Base-by-base conservation (phyloP, 2,888 invertebrate genomes). In the Parascotia fuliginaria region DNA sequence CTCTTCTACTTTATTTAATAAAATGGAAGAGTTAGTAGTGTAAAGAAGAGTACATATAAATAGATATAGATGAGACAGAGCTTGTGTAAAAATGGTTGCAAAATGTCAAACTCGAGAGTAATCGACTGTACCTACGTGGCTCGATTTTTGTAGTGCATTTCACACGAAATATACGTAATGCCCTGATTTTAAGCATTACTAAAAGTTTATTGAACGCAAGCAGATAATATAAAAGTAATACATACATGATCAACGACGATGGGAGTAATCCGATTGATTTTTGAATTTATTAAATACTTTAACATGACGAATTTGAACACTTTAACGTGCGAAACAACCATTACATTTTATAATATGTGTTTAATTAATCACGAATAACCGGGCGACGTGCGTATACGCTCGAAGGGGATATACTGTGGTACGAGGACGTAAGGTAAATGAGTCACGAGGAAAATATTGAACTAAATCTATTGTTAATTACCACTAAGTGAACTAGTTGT, bases 401-500 rank as follows among this genome's bases (percentile, higher is more conserved):
- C 22, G 55, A 38, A 19, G 39, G 49, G 55, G 56, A 60, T 63
- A 58, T 55, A 73, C 73, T 75, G 71, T 54, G 62, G 42, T 53
- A 49, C 49, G 59, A 49, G 54, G 43, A 29, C 64, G 48, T 60
- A 43, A 54, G 45, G 48, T 59, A 47, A 65, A 69, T 88, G 87
- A 87, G 69, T 88, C 86, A 88, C 73, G 60, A 89, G 89, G 89
- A 89, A 89, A 89, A 90, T 79, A 79, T 80, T 78, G 72, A 60
- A 77, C 73, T 69, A 82, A 84, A 84, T 77, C 73, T 73, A 77
- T 79, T 79, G 82, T 81, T 84, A 83, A 85, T 86, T 81, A 84
- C 80, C 69, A 73, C 70, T 71, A 65, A 78, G 64, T 75, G 69
- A 61, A 77, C 75, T 77, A 75, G 74, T 79, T 72, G 72, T 77